These are phyloP conservation scores for Pseudopodoces humilis DNA, from an alignment of 2,113 vertebrate genomes.

Conservation along the genomic window DNA sequence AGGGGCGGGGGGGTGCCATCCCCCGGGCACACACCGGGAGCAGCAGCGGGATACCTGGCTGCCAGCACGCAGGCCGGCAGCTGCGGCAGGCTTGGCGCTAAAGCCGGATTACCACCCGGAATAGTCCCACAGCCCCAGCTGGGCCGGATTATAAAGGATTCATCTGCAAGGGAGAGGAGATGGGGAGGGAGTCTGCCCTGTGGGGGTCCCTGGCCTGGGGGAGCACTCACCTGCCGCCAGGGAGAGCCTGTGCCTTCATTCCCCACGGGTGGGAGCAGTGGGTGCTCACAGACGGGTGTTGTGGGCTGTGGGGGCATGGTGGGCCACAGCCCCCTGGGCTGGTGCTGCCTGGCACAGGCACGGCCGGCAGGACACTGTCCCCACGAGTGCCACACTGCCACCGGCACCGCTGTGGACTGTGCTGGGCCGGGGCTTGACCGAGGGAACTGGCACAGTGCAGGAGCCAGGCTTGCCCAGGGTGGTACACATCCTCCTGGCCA, in stretches of 20 bases:
- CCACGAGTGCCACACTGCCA: accelerated
- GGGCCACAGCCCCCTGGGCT: accelerated
- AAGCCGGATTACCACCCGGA: slow-evolving; percentile 60
- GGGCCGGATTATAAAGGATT: slow-evolving; percentile 16
- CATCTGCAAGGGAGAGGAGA: neutral
- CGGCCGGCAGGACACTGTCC: neutral
- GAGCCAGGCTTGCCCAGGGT: neutral
- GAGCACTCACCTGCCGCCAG: neutral
- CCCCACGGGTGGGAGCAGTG: neutral
- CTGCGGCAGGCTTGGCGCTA: slow-evolving; percentile 1
- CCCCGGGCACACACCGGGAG: neutral
- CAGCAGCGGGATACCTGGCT: neutral
- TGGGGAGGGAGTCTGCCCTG: neutral
- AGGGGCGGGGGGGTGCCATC: accelerated
- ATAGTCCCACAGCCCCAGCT: neutral
- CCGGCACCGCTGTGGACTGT: accelerated
- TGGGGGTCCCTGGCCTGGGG: accelerated
- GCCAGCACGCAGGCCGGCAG: neutral
- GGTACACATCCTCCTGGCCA: neutral
- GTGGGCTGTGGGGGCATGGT: accelerated
- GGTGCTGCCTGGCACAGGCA: neutral
- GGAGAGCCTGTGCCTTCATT: accelerated
- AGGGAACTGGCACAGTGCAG: accelerated
- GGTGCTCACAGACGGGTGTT: neutral
- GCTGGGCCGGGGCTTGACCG: accelerated